Evolutionary conservation across 53 echinoderm and acorn worm species (phyloP), one percentile per base, ranked within the genome.

Genomic region (Henricia sp.): DNA sequence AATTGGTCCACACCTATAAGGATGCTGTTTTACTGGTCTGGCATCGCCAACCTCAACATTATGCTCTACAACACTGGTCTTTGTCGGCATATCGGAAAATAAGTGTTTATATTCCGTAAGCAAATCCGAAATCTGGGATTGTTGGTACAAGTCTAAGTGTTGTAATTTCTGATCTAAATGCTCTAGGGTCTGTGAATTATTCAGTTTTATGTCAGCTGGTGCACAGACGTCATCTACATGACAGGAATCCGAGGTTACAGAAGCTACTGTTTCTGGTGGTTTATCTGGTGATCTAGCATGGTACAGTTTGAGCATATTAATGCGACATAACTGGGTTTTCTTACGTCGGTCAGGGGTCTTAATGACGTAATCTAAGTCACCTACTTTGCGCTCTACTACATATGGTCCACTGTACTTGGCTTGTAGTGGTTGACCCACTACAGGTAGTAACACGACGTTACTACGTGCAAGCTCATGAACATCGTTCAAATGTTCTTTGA

Each of bases 241-340:
- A 38, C 30, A 4, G 1, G 40, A 39, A 52, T 72, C 13, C 3
- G 4, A 17, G 16, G 35, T 37, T 24, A 37, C 67, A 24, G 14
- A 28, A 6, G 14, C 14, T 28, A 44, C 46, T 43, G 27, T 4
- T 29, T 19, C 54, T 33, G 54, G 52, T 0, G 54, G 3, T n/a
- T 52, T 54, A 1, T 1, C 1, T 53, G 52, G 16, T 2, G 28
- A 9, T 70, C 70, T 63, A 9, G 25, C 67, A 50, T 70, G n/a
- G 19, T 85, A 92, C 23, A 27, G 19, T 33, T 92, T 92, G 1
- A 89, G 74, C 92, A 92, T 93, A 26, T 93, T 93, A 2, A 93
- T 44, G 19, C 89, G 93, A 59, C 93, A 88, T 0, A 93, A 42
- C 3, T 80, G 62, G 9, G 50, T 83, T 6, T 33, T 8, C 59